Conservation (phyloP, 2,113 vertebrate genomes). For the Oncorhynchus masou region DNA sequence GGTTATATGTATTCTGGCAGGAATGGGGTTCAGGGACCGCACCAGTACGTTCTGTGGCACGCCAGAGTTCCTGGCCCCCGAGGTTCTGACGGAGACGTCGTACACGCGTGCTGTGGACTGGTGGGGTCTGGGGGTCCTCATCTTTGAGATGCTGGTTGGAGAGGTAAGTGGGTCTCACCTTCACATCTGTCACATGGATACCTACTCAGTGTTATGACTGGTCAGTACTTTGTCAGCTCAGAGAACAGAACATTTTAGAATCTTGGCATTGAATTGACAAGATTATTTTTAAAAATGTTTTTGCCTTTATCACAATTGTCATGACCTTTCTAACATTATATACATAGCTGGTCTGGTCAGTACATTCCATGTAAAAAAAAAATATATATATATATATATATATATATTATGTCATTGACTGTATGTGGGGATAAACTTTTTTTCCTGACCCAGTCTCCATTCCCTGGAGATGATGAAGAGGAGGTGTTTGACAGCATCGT, state of each 20-base stretch:
- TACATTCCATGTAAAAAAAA: neutral
- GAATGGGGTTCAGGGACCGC: slow-evolving; percentile 97
- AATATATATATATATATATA: too few relatives aligned
- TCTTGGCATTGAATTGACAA: neutral
- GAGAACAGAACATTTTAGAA: too few relatives aligned
- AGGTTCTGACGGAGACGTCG: slow-evolving; percentile 97
- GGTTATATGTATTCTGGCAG: slow-evolving; percentile 59
- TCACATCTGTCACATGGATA: neutral
- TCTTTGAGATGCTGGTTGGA: slow-evolving; percentile 99
- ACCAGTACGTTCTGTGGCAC: slow-evolving; percentile 98
- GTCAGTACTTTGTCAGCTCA: too few relatives aligned
- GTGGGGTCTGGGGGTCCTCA: slow-evolving; percentile 98
- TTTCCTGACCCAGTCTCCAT: slow-evolving; percentile 82
- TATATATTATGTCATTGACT: neutral
- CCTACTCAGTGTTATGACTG: neutral
- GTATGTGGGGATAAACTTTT: neutral
- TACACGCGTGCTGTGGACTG: slow-evolving; percentile 97
- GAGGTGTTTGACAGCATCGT: slow-evolving; percentile 99
- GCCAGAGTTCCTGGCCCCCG: slow-evolving; percentile 96
- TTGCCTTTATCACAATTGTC: neutral
- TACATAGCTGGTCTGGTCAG: neutral
- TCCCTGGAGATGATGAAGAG: slow-evolving; percentile 97
- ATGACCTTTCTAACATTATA: neutral
- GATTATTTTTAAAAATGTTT: neutral
- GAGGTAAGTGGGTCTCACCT: slow-evolving; percentile 81